Base-by-base conservation (phyloP, 1,140 invertebrate species). In the Tetramorium parvispinum region DNA sequence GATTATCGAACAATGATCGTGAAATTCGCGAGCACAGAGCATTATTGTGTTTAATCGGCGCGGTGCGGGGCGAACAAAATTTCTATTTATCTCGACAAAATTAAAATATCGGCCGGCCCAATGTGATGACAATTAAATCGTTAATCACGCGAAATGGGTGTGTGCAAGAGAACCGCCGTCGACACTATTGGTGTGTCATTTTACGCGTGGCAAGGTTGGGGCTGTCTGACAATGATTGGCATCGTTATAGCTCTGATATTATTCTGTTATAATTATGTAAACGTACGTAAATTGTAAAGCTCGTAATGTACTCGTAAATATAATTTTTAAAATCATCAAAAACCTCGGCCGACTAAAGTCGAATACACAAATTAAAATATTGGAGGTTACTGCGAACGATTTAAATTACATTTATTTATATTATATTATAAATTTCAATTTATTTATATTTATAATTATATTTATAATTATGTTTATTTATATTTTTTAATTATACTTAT, bases 191-290 rank as follows among this genome's bases (percentile, higher is more conserved):
- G 32, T 10, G 10, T 10, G 40, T 27, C 87, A 16, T 89, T 91
- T 70, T 89, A 86, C 32, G 75, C 86, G 1, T 91, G 89, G 89
- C 63, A 68, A 73, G 86, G 86, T 46, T 91, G 89, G 89, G 81
- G 49, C 46, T 87, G 86, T 37, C 49, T 89, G 55, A 89, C 76
- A 18, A 18, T 86, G 18, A 24, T 91, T 18, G 89, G 49, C 27
- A 86, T 90, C 16, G 18, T 87, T 16, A 21, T 86, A 40, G 51
- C 49, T 49, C 40, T 82, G 53, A 46, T 32, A 1, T 85, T 87
- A 79, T 87, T 86, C 61, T 87, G 27, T 27, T 89, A 86, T n/a
- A 66, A 55, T 57, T 89, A 91, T 61, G 16, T 85, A 63, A 13
- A 59, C 1, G 85, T 86, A 86, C 21, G 85, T 86, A 81, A 73